These are phyloP conservation scores for Aphelocoma californica DNA, from an alignment of 2,797 vertebrate species.

Conservation along the genomic window DNA sequence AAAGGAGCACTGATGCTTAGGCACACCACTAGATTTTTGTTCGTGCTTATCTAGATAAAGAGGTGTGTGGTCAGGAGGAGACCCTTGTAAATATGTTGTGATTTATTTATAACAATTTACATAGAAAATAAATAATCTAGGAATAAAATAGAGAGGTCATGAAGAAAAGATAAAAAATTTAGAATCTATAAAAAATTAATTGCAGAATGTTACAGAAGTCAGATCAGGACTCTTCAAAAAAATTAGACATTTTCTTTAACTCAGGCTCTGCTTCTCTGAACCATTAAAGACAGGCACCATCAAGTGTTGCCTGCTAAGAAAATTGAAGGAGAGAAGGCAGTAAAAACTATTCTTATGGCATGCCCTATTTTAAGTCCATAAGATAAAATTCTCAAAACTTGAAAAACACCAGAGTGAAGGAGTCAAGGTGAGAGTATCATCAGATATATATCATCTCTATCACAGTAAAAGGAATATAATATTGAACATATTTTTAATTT, in stretches of 20 bases:
- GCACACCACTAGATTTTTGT: neutral
- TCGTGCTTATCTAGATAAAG: neutral
- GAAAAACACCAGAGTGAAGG: slow-evolving; percentile 26
- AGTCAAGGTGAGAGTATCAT: slow-evolving; percentile 49
- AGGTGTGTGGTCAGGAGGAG: neutral
- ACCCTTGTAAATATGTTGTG: neutral
- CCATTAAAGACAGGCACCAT: slow-evolving; percentile 9
- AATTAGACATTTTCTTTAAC: slow-evolving; percentile 3
- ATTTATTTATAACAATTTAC: neutral
- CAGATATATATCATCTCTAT: slow-evolving; percentile 1
- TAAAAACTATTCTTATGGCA: slow-evolving; percentile 57
- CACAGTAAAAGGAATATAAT: slow-evolving; percentile 10
- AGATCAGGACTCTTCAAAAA: neutral
- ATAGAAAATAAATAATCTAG: neutral
- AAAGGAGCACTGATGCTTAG: neutral
- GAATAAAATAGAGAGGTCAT: neutral
- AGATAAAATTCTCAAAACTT: slow-evolving; percentile 55
- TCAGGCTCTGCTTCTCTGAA: neutral
- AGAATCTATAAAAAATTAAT: neutral
- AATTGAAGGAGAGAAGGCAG: slow-evolving; percentile 56
- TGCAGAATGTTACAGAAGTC: neutral
- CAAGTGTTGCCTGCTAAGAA: slow-evolving; percentile 67
- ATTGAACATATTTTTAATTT: neutral
- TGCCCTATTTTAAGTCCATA: slow-evolving; percentile 52
- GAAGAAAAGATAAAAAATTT: neutral